Evolutionary conservation across 1,140 invertebrate species (phyloP), one percentile per base, ranked within the genome.

Genomic region (Melanaphis sacchari): DNA sequence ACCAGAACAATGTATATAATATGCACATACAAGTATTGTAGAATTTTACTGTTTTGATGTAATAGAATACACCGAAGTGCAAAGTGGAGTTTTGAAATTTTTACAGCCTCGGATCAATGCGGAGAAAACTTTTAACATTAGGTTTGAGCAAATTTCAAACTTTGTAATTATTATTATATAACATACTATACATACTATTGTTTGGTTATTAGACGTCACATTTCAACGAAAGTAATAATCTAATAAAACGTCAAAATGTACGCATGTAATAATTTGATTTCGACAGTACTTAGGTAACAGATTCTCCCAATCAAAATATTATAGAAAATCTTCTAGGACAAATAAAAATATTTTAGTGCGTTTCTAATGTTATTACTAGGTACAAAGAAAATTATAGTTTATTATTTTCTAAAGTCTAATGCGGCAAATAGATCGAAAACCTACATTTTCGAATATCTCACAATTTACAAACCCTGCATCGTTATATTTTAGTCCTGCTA

Each of bases 81-180:
- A 31, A 46, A 88, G 43, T 46, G 85, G 41, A 88, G 85, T 88
- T 88, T 46, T n/a, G 41, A 43, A 88, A 88, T 88, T 31, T 88
- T 46, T 31, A 15, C 41, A 43, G 5, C 5, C 38, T 36, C 40
- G 24, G 82, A 84, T 84, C 36, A 40, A 24, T 93, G 43, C n/a
- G 15, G 21, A 38, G 6, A 46, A 93, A 82, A 93, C 94, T 94
- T 96, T 96, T 38, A 54, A 89, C 36, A 89, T 54, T 54, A n/a
- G 18, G 85, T 88, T 36, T 36, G 22, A 52, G 87, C 38, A 36
- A 89, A 89, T 89, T 89, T 89, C 46, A 89, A 89, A 89, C 87
- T 52, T 18, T 36, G 9, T 38, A 38, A 38, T 89, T 54, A 89
- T 54, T 41, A 85, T 43, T 85, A 85, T 18, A n/a, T 43, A 26